Conservation (phyloP, 2,113 vertebrate genomes). For the Balaeniceps rex region DNA sequence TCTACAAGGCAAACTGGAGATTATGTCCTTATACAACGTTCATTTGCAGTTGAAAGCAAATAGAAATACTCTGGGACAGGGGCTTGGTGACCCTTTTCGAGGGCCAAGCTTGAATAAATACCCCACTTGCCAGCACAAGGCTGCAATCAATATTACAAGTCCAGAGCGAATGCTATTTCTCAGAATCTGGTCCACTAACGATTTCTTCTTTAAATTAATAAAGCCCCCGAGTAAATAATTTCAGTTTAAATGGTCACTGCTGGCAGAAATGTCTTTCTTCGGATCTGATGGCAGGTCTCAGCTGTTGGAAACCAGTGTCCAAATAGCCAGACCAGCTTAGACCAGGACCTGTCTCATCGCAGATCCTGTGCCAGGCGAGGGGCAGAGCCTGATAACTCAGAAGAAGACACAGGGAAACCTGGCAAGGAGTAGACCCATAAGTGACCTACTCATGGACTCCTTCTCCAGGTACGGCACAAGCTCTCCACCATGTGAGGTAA, state of each 20-base stretch:
- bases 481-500: background rate
- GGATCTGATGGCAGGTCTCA: background rate
- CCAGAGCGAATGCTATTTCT: background rate
- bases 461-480: background rate
- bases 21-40: background rate
- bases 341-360: background rate
- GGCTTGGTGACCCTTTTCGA: background rate
- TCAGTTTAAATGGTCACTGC: background rate
- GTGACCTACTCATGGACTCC: background rate
- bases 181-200: background rate
- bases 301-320: background rate
- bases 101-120: background rate
- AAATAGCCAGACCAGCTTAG: background rate
- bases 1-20: constrained; percentile 26
- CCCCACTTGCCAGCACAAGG: background rate
- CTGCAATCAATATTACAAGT: background rate
- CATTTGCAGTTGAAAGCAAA: constrained; percentile 43
- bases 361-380: background rate
- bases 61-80: background rate
- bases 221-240: background rate
- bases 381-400: background rate
- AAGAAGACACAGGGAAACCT: background rate
- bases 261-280: background rate
- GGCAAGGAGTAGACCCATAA: background rate
- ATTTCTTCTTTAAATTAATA: background rate